Evolutionary conservation across 2,888 invertebrate species (phyloP).

Genomic region (Flexamia atlantica): DNA sequence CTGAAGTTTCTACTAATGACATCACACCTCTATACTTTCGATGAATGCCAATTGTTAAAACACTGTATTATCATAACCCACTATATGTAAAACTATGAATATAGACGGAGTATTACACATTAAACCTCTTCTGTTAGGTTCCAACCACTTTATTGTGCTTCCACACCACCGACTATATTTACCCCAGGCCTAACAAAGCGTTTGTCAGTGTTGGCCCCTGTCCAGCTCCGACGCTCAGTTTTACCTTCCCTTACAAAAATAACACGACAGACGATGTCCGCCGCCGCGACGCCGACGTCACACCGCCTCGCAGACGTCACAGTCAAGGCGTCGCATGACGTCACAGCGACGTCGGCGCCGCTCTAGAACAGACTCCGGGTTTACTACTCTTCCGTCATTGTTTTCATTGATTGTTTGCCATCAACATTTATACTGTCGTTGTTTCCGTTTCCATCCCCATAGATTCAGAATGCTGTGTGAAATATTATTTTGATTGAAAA

Average conservation of each 20-base stretch:
- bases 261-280: constrained; percentile 11
- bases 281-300: not conserved
- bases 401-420: not conserved
- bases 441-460: no score
- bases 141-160: not conserved
- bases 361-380: not conserved
- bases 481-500: no score
- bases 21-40: no score
- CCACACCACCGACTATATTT: not conserved
- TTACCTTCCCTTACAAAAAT: constrained; percentile 47
- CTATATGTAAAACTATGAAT: no score
- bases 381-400: not conserved
- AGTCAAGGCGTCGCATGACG: constrained; percentile 13
- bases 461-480: no score
- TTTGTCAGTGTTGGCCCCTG: not conserved
- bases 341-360: not conserved
- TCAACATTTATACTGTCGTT: not conserved
- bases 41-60: no score
- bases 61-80: no score
- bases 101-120: no score
- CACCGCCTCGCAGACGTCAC: not conserved
- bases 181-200: constrained; percentile 44
- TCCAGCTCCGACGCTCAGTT: constrained; percentile 8
- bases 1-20: no score
- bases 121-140: no score